Evolutionary conservation across 2,888 invertebrate genomes (phyloP).

Genomic region (Aromia moschata): DNA sequence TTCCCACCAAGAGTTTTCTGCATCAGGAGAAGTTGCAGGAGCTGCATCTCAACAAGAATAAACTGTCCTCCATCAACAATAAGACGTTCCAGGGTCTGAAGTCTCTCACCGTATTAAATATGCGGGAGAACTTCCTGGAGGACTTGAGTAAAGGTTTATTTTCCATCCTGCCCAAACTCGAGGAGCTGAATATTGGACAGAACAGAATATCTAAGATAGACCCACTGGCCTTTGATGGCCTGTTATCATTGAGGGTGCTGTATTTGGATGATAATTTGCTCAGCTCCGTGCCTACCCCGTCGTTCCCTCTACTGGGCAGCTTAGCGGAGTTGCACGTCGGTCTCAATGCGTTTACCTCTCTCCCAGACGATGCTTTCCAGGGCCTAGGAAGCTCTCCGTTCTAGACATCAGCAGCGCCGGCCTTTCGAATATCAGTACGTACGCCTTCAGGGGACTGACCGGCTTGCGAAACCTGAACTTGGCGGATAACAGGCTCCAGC

Average conservation of each 20-base stretch:
- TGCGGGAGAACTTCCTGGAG: conserved; percentile 83
- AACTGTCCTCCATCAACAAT: conserved; percentile 82
- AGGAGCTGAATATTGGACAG: conserved; percentile 86
- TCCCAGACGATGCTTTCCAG: conserved; percentile 81
- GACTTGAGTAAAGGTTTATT: conserved; percentile 81
- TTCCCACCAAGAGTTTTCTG: conserved; percentile 81
- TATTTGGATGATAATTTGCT: conserved; percentile 87
- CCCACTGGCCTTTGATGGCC: conserved; percentile 78
- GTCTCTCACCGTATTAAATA: conserved; percentile 80
- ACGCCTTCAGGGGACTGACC: conserved; percentile 79
- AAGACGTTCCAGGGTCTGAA: conserved; percentile 82
- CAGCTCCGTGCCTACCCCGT: conserved; percentile 77
- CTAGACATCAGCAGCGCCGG: conserved; percentile 85
- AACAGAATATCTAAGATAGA: conserved; percentile 86
- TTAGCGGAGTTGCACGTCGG: conserved; percentile 87
- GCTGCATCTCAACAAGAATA: conserved; percentile 84
- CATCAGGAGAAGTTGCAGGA: conserved; percentile 85
- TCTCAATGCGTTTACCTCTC: conserved; percentile 79
- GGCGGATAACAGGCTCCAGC: conserved; percentile 79
- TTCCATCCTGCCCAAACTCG: conserved; percentile 76
- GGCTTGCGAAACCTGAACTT: conserved; percentile 81
- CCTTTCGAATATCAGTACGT: conserved; percentile 78
- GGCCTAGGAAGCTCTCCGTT: conserved; percentile 77
- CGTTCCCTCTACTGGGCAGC: conserved; percentile 77
- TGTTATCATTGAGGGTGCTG: conserved; percentile 79